Conservation (phyloP, 2,113 vertebrate species). For the Pomatostomus ruficeps region DNA sequence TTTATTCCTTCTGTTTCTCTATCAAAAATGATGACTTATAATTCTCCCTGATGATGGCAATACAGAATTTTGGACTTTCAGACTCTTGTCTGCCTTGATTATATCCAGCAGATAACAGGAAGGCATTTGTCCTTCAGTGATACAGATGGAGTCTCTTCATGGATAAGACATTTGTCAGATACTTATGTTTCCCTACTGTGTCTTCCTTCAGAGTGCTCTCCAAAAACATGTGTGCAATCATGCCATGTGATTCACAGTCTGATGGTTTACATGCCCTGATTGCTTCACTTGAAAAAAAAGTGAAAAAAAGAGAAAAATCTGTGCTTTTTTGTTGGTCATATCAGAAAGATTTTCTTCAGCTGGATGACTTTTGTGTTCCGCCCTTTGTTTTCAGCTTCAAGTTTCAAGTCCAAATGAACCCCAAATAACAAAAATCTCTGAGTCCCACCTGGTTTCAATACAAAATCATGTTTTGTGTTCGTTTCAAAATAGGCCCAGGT, state of each 20-base stretch:
- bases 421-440: neutral
- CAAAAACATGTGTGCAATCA: neutral
- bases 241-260: neutral
- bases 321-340: neutral
- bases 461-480: slow-evolving; percentile 31
- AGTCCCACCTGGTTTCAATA: slow-evolving; percentile 58
- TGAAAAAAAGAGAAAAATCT: neutral
- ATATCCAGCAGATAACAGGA: neutral
- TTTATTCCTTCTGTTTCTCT: neutral
- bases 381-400: slow-evolving; percentile 18
- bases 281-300: neutral
- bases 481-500: slow-evolving; percentile 22
- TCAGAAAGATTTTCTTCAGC: slow-evolving; percentile 5
- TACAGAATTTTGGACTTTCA: neutral
- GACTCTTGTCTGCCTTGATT: neutral
- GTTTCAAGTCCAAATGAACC: slow-evolving; percentile 25
- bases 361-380: neutral
- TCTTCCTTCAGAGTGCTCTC: neutral
- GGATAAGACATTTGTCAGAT: neutral
- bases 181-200: neutral
- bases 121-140: neutral
- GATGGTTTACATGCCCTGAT: neutral
- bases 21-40: neutral
- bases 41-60: neutral
- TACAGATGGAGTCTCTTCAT: neutral